Base-by-base conservation (phyloP, 2,888 invertebrate species). In the Homarus gammarus region DNA sequence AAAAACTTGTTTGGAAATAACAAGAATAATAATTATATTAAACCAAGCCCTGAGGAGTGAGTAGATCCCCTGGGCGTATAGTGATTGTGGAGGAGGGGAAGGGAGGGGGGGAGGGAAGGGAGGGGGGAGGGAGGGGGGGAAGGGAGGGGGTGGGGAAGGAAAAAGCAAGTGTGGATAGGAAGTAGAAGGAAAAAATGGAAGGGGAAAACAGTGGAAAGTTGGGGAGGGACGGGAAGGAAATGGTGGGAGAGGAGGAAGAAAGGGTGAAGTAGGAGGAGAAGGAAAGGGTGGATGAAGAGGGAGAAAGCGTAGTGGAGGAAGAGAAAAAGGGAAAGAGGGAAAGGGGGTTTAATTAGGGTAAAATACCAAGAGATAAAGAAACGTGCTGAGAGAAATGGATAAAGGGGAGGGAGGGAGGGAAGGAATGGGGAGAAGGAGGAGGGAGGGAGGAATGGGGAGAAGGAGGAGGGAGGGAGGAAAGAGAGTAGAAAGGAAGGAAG, bases 31-130 rank as follows among this genome's bases (percentile, higher is more conserved):
- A 36, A 36, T 70, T 31, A 70, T 70, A 70, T 70, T 70, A 70
- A 70, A 70, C 70, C 15, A 70, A 31, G 36, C 70, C 70, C 31
- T 70, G 27, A 75, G 75, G 75, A 36, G 72, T 2, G 72, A 27
- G n/a, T n/a, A n/a, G n/a, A n/a, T n/a, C n/a, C n/a, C n/a, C 31
- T 18, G 36, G 72, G 36, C 3, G 73, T 2, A n/a, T n/a, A 0
- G 38, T 0, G 73, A 40, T 3, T 6, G 31, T 3, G 27, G 36
- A 18, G 0, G 5, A 73, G 6, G n/a, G n/a, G 72, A 31, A 38
- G 38, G 72, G 73, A n/a, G 56, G 22, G 10, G 18, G 22, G 2
- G 56, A n/a, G 18, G 56, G 12, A 70, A n/a, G 10, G n/a, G 72
- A 31, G 1, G 72, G 31, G 31, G 1, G 1, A 2, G 72, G 6